Conservation (phyloP, 1,140 invertebrate genomes). For the Neuroterus valhalla region DNA sequence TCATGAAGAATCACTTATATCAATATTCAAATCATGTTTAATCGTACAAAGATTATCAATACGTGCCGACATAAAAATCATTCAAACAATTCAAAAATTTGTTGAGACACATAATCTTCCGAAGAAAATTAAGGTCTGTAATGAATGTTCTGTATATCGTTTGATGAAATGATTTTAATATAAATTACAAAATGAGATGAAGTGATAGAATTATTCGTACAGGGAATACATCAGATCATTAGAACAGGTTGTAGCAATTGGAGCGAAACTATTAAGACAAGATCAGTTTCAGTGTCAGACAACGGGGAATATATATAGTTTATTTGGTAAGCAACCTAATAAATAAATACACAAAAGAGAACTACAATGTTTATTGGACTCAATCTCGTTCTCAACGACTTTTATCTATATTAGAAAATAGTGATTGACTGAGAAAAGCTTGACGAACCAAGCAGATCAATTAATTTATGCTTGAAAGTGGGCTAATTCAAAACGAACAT, state of each 20-base stretch:
- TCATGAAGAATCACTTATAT: constrained; percentile 8
- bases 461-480: constrained; percentile 2
- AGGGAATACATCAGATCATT: background rate
- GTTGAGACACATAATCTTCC: too few species aligned
- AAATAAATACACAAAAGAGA: constrained; percentile 1
- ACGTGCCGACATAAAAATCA: background rate
- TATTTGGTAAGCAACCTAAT: constrained; percentile 10
- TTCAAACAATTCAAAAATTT: too few species aligned
- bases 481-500: background rate
- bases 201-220: too few species aligned
- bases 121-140: too few species aligned
- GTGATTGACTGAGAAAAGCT: background rate
- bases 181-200: too few species aligned
- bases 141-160: too few species aligned
- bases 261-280: constrained; percentile 13
- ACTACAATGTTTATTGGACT: background rate
- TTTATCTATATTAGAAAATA: background rate
- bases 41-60: background rate
- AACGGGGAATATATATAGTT: constrained; percentile 17
- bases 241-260: constrained; percentile 7
- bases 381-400: background rate
- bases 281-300: constrained; percentile 24
- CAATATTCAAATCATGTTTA: constrained; percentile 8
- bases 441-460: background rate
- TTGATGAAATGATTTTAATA: too few species aligned